Percentiles rank a stretch among this genome's conserved stretches.
phyloP scores from a whole-genome alignment of 2,888 invertebrate genomes.

The Microdon myrmicae region DNA sequence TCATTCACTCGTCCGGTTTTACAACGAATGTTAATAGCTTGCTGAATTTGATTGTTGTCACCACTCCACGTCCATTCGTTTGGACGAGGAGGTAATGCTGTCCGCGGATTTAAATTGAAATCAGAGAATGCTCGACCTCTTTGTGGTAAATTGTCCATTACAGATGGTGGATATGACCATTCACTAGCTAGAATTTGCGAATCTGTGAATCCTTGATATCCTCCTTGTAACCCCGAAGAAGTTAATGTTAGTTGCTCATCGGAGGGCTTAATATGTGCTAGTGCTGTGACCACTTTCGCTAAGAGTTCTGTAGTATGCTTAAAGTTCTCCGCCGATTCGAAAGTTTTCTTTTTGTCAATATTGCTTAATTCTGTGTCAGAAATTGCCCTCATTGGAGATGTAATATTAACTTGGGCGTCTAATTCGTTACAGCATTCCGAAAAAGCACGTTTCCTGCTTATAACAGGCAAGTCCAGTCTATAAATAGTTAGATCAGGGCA shows the following conservation, averaged over 20 bases:
- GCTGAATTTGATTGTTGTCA: slow-evolving; percentile 65
- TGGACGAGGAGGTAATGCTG: slow-evolving; percentile 54
- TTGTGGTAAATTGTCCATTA: slow-evolving; percentile 60
- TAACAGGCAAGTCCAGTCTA: slow-evolving; percentile 68
- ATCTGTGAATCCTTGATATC: slow-evolving; percentile 77
- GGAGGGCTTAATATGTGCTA: slow-evolving; percentile 72
- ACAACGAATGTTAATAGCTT: slow-evolving; percentile 63
- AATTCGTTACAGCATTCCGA: slow-evolving; percentile 72
- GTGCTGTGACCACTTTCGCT: slow-evolving; percentile 80
- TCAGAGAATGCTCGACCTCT: slow-evolving; percentile 73
- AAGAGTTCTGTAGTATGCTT: slow-evolving; percentile 81
- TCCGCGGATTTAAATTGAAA: slow-evolving; percentile 63
- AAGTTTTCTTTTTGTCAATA: slow-evolving; percentile 81
- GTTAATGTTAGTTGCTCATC: slow-evolving; percentile 61
- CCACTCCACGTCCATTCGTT: slow-evolving; percentile 68
- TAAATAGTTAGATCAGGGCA: slow-evolving; percentile 77
- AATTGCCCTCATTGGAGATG: slow-evolving; percentile 69
- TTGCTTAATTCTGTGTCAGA: slow-evolving; percentile 83
- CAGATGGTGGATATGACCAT: slow-evolving; percentile 70
- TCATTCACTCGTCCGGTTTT: slow-evolving; percentile 55
- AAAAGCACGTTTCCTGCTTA: slow-evolving; percentile 72
- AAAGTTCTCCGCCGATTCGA: slow-evolving; percentile 73
- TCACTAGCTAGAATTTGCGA: slow-evolving; percentile 80
- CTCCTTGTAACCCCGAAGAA: slow-evolving; percentile 62
- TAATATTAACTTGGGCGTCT: slow-evolving; percentile 51